Percentiles rank a stretch among this genome's conserved stretches.
These are phyloP conservation scores for Dipus sagitta DNA, from an alignment of 2,797 vertebrate genomes.

Conservation along the genomic window DNA sequence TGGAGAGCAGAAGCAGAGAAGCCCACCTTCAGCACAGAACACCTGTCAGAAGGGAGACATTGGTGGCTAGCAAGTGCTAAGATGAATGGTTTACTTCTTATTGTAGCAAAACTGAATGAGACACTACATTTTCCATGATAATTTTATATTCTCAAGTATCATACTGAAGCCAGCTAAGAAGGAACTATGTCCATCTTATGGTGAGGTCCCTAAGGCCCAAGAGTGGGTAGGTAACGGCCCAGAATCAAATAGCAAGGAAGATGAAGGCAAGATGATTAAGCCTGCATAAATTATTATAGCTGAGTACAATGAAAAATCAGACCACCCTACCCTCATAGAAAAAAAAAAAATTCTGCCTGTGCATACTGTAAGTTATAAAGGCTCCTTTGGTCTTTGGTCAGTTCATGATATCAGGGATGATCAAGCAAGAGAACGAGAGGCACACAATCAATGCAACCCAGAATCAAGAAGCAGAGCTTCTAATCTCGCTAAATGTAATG, in stretches of 20 bases:
- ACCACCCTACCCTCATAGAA: background rate
- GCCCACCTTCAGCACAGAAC: background rate
- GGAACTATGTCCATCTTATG: background rate
- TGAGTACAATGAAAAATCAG: background rate
- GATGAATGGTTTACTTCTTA: background rate
- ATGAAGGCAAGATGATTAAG: background rate
- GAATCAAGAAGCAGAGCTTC: background rate
- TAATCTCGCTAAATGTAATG: rapidly evolving
- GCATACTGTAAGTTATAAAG: conserved; percentile 9
- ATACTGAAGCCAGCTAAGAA: background rate
- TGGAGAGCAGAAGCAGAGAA: background rate
- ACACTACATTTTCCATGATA: background rate
- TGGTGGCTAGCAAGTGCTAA: background rate
- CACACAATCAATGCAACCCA: background rate
- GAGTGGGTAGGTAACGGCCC: background rate
- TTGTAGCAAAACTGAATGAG: background rate
- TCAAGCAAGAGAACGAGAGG: background rate
- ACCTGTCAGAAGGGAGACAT: rapidly evolving
- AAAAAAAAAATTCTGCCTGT: conserved; percentile 25
- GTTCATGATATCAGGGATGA: background rate
- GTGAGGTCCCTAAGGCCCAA: background rate
- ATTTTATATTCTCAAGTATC: background rate
- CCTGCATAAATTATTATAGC: rapidly evolving
- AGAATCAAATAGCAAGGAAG: conserved; percentile 11
- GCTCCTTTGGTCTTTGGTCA: background rate